These are phyloP conservation scores for Zosterops lateralis DNA, from an alignment of 2,113 vertebrate genomes.

Conservation along the genomic window DNA sequence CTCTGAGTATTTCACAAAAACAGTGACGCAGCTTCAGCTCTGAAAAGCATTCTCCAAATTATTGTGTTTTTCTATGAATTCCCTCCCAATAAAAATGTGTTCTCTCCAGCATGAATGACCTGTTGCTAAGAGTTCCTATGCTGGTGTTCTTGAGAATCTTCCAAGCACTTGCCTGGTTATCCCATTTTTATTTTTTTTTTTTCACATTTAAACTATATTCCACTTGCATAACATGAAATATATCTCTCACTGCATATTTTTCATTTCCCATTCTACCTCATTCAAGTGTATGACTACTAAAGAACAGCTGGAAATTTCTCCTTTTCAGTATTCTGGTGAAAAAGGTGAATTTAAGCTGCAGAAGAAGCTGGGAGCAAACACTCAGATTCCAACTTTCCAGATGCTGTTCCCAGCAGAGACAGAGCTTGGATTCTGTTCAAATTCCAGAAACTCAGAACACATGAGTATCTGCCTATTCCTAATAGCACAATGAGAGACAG, in stretches of 20 bases:
- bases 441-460: neutral
- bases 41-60: neutral
- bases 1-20: neutral
- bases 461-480: accelerated
- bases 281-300: neutral
- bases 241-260: neutral
- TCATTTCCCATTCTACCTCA: neutral
- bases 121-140: neutral
- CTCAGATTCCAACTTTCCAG: neutral
- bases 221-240: neutral
- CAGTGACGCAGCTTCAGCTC: neutral
- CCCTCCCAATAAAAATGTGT: neutral
- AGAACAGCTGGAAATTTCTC: neutral
- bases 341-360: neutral
- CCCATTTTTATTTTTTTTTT: neutral
- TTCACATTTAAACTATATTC: neutral
- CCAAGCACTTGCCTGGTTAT: neutral
- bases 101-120: neutral
- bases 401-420: neutral
- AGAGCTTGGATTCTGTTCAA: neutral
- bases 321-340: neutral
- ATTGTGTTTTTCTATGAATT: neutral
- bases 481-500: neutral
- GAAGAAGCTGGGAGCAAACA: neutral
- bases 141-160: neutral